Evolutionary conservation across 2,797 vertebrate species (phyloP).

Genomic region (Peromyscus nudipes): DNA sequence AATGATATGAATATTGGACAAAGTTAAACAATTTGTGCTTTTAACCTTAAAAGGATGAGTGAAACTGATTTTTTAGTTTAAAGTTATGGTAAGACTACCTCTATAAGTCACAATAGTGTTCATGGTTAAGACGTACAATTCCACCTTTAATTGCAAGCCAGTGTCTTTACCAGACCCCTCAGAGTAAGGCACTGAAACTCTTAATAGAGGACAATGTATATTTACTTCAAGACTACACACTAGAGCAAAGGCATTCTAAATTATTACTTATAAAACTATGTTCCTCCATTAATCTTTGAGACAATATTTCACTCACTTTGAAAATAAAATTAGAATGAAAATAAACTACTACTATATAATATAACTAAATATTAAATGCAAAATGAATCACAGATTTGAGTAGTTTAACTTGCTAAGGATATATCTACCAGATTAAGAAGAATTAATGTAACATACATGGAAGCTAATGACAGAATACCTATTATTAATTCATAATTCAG

Average conservation of each 20-base stretch:
- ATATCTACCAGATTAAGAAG: constrained; percentile 32
- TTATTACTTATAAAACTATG: constrained; percentile 19
- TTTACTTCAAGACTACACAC: neutral
- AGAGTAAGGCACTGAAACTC: neutral
- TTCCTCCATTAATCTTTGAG: constrained; percentile 14
- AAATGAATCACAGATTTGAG: constrained; percentile 44
- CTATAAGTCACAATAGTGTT: neutral
- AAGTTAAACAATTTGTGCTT: constrained; percentile 3
- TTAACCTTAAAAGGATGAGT: neutral
- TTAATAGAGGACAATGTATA: constrained; percentile 17
- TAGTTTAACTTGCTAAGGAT: constrained; percentile 39
- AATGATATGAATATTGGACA: neutral
- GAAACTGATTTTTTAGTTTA: neutral
- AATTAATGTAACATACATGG: neutral
- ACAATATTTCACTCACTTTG: constrained; percentile 54
- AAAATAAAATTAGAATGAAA: constrained; percentile 59
- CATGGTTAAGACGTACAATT: neutral
- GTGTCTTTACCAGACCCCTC: neutral
- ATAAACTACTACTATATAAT: constrained; percentile 32
- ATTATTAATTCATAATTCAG: constrained; percentile 18
- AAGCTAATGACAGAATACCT: neutral
- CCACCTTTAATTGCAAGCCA: neutral
- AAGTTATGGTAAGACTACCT: constrained; percentile 26
- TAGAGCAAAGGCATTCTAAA: constrained; percentile 17
- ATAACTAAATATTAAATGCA: constrained; percentile 42